Evolutionary conservation across 1,140 invertebrate species (phyloP).

Genomic region (Galleria mellonella): DNA sequence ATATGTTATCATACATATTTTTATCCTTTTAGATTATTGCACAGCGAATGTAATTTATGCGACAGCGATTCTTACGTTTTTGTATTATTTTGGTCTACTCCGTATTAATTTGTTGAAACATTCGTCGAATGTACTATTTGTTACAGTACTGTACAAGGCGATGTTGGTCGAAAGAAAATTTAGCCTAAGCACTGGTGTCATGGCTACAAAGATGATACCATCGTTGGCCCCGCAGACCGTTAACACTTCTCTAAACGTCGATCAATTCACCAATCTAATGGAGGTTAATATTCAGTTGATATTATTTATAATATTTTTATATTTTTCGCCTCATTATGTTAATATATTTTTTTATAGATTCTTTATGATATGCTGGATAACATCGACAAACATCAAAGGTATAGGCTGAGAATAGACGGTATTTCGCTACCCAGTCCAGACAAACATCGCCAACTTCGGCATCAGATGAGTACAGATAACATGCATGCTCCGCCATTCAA

Average conservation of each 20-base stretch:
- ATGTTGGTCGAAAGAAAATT: slow-evolving; percentile 95
- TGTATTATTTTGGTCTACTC: too few relatives aligned
- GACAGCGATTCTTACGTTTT: not conserved
- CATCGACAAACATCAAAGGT: slow-evolving; percentile 91
- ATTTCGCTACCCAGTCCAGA: slow-evolving; percentile 84
- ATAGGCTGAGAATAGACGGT: slow-evolving; percentile 88
- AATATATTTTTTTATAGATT: slow-evolving; percentile 62
- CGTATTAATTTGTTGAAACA: not conserved
- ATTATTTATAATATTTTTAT: not conserved
- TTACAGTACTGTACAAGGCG: slow-evolving; percentile 92
- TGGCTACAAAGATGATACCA: slow-evolving; percentile 96
- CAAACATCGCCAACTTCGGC: slow-evolving; percentile 82
- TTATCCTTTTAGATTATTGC: not conserved
- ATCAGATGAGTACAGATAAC: slow-evolving; percentile 91
- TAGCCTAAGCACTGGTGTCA: slow-evolving; percentile 91
- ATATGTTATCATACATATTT: not conserved
- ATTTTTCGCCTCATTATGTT: too few relatives aligned
- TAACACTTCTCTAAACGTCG: slow-evolving; percentile 91
- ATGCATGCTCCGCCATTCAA: slow-evolving; percentile 89
- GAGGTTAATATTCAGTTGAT: slow-evolving; percentile 73
- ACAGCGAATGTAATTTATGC: not conserved
- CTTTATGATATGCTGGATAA: slow-evolving; percentile 95
- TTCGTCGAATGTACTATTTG: slow-evolving; percentile 6
- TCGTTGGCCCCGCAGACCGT: slow-evolving; percentile 93
- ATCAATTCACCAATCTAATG: slow-evolving; percentile 91